Percentiles rank a stretch among this genome's conserved stretches.
phyloP scores from a whole-genome alignment of 2,797 vertebrate genomes.

The Siniperca scherzeri region DNA sequence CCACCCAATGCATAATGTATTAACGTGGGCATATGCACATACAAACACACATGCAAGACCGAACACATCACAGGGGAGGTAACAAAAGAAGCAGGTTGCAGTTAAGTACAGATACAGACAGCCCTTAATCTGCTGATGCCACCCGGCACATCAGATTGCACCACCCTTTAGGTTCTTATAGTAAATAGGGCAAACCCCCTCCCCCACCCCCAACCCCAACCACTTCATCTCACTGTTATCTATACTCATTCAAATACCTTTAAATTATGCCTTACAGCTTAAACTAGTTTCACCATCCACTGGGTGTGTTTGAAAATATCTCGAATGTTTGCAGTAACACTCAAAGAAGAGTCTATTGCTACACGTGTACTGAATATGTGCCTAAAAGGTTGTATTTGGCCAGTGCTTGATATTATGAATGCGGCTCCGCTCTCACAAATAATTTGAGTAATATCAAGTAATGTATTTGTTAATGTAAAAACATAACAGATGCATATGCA shows the following conservation, averaged over 20 bases:
- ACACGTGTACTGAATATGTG: background rate
- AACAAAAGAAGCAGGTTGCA: slow-evolving; percentile 57
- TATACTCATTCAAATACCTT: slow-evolving; percentile 28
- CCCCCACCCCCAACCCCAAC: background rate
- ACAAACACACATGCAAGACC: slow-evolving; percentile 33
- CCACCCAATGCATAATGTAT: slow-evolving; percentile 54
- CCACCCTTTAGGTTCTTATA: slow-evolving; percentile 43
- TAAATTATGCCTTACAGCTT: slow-evolving; percentile 24
- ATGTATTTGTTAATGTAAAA: slow-evolving; percentile 51
- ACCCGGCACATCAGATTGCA: slow-evolving; percentile 51
- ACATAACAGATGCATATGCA: slow-evolving; percentile 57
- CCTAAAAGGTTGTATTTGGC: background rate
- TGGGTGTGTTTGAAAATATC: background rate
- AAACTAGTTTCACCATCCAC: slow-evolving; percentile 7
- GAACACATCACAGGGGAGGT: slow-evolving; percentile 54
- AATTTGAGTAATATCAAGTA: slow-evolving; percentile 28
- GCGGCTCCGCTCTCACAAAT: slow-evolving; percentile 4
- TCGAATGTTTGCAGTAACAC: background rate
- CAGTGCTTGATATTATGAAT: slow-evolving; percentile 11
- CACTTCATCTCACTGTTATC: slow-evolving; percentile 26
- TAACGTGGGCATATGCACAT: slow-evolving; percentile 29
- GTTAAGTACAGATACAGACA: slow-evolving; percentile 58
- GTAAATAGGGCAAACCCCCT: slow-evolving; percentile 55
- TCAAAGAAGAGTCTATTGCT: background rate
- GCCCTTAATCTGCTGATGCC: slow-evolving; percentile 67